A percentile compares a stretch with the other conserved stretches of the same genome.
Evolutionary conservation across 2,888 invertebrate species (phyloP).

Genomic region (Drosophila nr. perissopoda): DNA sequence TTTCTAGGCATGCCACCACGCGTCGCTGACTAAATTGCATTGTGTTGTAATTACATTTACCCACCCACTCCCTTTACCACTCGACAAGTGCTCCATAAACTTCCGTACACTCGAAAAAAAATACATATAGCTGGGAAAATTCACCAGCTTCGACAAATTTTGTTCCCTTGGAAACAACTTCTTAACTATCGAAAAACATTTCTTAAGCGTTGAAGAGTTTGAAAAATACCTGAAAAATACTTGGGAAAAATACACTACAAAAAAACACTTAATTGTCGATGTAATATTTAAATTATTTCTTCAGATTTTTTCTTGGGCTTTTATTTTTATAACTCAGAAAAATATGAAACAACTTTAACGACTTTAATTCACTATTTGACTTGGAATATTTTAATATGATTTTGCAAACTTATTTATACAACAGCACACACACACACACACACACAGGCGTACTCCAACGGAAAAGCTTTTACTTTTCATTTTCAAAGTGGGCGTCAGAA

Average conservation of each 20-base stretch:
- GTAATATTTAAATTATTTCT: neutral
- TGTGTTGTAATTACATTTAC: conserved; percentile 78
- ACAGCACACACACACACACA: neutral
- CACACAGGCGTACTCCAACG: neutral
- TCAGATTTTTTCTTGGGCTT: neutral
- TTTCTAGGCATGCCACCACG: conserved; percentile 31
- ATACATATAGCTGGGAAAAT: neutral
- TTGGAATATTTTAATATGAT: neutral
- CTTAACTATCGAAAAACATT: neutral
- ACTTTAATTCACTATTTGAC: no score
- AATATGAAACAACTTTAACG: no score
- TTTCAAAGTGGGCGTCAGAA: neutral
- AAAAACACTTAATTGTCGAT: neutral
- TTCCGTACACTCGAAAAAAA: conserved; percentile 1
- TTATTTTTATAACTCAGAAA: no score
- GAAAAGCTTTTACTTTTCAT: neutral
- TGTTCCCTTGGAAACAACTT: neutral
- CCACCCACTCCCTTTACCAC: conserved; percentile 18
- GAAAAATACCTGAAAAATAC: neutral
- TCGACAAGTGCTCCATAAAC: conserved; percentile 28
- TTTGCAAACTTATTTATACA: neutral
- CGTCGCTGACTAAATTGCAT: conserved; percentile 72
- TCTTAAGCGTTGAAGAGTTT: neutral
- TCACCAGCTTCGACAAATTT: neutral
- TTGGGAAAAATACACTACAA: neutral